Base-by-base conservation (phyloP, 2,888 invertebrate species). In the Hedychridium roseum region DNA sequence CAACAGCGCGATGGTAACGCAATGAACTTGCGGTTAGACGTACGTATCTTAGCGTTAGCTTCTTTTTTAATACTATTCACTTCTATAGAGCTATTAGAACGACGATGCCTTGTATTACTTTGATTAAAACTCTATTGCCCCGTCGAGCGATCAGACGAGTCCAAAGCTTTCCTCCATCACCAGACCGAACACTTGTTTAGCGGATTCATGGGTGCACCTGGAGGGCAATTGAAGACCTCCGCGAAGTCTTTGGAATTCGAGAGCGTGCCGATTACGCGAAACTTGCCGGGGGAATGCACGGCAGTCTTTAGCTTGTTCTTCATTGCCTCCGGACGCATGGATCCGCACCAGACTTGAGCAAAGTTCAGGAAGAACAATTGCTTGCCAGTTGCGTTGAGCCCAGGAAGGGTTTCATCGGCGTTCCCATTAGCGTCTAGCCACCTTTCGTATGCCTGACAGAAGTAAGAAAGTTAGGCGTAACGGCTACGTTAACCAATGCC, bases 331-430 rank as follows among this genome's bases (percentile, higher is more conserved):
- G 91, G 90, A 14, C 91, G 82, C 84, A 90, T 89, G 1, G 89
- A 86, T 0, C 91, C 91, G 67, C 91, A 91, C 91, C 91, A 91
- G 1, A 91, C 87, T 82, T 91, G 91, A 0, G 94, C 94, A 77
- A 94, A 95, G 73, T 94, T 94, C 3, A 95, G 81, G 73, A 94
- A 95, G 80, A 95, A 95, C 6, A 95, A 80, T 73, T 95, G 94
- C 17, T 87, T 87, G 41, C 89, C 88, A 1, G 90, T 86, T 78
- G 90, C 82, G 78, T 90, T 86, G 61, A 91, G 75, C 48, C 89
- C 88, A 0, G 90, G 87, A 60, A 94, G 71, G 40, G 86, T 82
- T 71, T 91, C 90, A 49, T 80, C 80, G 1, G 79, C 80, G 1
- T 83, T 79, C 0, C 87, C 86, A 68, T 91, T 84, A 9, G 81